Evolutionary conservation across 2,888 invertebrate genomes (phyloP), one percentile per base, ranked within the genome.

Genomic region (Druceiella hillmani): DNA sequence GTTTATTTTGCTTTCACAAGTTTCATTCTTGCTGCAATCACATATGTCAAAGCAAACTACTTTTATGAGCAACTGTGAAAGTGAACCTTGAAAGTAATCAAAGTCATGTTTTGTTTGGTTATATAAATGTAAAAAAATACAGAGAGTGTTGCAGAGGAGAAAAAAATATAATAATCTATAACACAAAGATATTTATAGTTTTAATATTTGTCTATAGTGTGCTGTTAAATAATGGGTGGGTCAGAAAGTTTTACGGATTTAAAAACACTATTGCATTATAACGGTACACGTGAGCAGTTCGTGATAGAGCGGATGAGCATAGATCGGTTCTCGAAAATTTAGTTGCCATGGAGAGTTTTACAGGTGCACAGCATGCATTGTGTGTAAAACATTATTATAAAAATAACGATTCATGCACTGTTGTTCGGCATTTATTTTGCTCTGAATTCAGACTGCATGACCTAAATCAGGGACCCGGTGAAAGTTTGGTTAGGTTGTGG

Each of bases 361-460:
- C 9, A 9, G 22, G 22, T 20, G 22, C 6, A 9, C 22, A 20
- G 6, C 9, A 6, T 20, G 22, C 9, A 9, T n/a, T n/a, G n/a
- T n/a, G n/a, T n/a, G n/a, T n/a, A 20, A 20, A 20, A 20, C 22
- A 9, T 7, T 20, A 20, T 20, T 7, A 20, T n/a, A 20, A 20
- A 20, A 20, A 20, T 20, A 9, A 20, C n/a, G n/a, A n/a, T n/a
- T n/a, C n/a, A n/a, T n/a, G n/a, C 22, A 20, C 22, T 20, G 6
- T 20, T 20, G 22, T 20, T 20, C 22, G 22, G 22, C 22, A 20
- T 20, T 20, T 20, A 20, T 20, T 20, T 20, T n/a, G 22, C 22
- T 20, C 22, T n/a, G 6, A 20, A 9, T 20, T 20, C 22, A 20
- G 22, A 20, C 9, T 6, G n/a, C 22, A 20, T 20, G 22, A 20